Evolutionary conservation across 2,888 invertebrate species (phyloP).

Genomic region (Leucophenga montana): DNA sequence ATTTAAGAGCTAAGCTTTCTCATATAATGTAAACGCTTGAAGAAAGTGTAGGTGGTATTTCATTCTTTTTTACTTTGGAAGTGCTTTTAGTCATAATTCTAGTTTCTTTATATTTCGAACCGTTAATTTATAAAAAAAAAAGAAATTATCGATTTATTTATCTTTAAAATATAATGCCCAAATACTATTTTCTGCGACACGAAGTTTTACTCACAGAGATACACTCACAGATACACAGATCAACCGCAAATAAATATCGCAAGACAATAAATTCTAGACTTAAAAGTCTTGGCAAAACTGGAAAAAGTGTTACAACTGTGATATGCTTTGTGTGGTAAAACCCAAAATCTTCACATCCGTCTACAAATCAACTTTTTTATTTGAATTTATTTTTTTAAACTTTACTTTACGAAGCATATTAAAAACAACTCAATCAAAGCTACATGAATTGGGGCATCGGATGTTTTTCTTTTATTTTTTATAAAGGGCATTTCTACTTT

Average conservation of each 20-base stretch:
- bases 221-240: slow-evolving; percentile 27
- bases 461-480: not conserved
- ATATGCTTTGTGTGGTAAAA: slow-evolving; percentile 39
- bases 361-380: slow-evolving; percentile 29
- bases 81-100: slow-evolving; percentile 9
- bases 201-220: not conserved
- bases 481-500: not conserved
- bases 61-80: not conserved
- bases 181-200: not conserved
- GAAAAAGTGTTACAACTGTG: not conserved
- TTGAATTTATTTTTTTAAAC: too few relatives aligned
- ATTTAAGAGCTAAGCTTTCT: slow-evolving; percentile 3
- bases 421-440: slow-evolving; percentile 23
- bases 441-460: slow-evolving; percentile 19
- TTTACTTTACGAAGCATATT: not conserved
- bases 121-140: not conserved
- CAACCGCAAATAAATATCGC: slow-evolving; percentile 31
- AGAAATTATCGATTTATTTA: not conserved
- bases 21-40: not conserved
- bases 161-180: not conserved
- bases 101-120: not conserved
- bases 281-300: not conserved
- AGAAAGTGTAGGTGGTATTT: not conserved
- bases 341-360: slow-evolving; percentile 53
- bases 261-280: slow-evolving; percentile 53